A percentile compares a stretch with the other conserved stretches of the same genome.
Evolutionary conservation across 2,888 invertebrate species (phyloP).

Genomic region (Adelognathus sp.): DNA sequence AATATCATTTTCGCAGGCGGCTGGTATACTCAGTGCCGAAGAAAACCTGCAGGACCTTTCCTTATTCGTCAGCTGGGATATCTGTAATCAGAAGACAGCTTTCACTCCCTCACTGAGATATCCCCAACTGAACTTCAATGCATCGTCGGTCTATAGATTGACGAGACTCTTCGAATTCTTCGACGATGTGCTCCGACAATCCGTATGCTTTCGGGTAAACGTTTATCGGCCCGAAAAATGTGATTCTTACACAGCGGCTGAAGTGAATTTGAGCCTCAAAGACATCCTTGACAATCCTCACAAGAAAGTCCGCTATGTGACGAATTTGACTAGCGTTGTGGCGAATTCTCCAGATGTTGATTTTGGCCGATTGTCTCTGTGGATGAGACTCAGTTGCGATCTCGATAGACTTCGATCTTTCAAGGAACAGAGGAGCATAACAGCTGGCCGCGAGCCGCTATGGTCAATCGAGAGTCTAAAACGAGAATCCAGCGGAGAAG

Average conservation of each 20-base stretch:
- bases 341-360: conserved; percentile 58
- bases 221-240: conserved; percentile 56
- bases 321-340: conserved; percentile 66
- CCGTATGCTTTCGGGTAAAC: conserved; percentile 68
- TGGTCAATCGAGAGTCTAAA: too few species aligned
- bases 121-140: conserved; percentile 71
- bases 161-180: conserved; percentile 69
- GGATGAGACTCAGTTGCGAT: conserved; percentile 73
- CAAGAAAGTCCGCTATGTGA: conserved; percentile 72
- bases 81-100: conserved; percentile 69
- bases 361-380: conserved; percentile 73
- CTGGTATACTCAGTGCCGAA: conserved; percentile 38
- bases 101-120: conserved; percentile 66
- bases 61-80: conserved; percentile 70
- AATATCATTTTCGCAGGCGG: too few species aligned
- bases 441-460: too few species aligned
- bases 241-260: conserved; percentile 62
- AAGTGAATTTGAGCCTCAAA: conserved; percentile 69
- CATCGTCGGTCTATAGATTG: conserved; percentile 72
- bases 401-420: conserved; percentile 67
- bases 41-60: conserved; percentile 59
- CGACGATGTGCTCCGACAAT: conserved; percentile 63
- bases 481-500: background rate
- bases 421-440: conserved; percentile 58
- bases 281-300: conserved; percentile 75